These are phyloP conservation scores for Oscheius sp. DNA, from an alignment of 2,888 invertebrate species.

Conservation along the genomic window DNA sequence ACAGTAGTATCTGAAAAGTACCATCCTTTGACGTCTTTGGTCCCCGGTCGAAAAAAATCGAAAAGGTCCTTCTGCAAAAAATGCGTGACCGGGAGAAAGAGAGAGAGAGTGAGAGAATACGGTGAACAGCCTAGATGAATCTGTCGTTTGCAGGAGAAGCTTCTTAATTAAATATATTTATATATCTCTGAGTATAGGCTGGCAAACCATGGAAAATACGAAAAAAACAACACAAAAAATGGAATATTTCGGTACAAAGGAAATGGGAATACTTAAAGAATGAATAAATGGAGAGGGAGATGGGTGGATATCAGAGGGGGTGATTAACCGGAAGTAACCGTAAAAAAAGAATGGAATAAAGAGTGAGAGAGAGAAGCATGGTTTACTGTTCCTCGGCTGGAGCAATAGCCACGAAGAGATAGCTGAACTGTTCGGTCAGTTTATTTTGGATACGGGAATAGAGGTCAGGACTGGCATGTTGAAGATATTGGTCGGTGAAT, in stretches of 20 bases:
- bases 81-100: too few species aligned
- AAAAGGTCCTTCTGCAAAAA: too few species aligned
- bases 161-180: slow-evolving; percentile 1
- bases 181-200: slow-evolving; percentile 12
- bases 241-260: background rate
- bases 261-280: background rate
- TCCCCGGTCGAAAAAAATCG: too few species aligned
- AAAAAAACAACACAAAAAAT: slow-evolving; percentile 2
- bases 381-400: slow-evolving; percentile 1
- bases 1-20: too few species aligned
- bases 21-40: too few species aligned
- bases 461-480: background rate
- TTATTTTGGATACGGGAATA: slow-evolving; percentile 13
- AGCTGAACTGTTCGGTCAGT: slow-evolving; percentile 10
- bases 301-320: background rate
- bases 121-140: too few species aligned
- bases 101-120: too few species aligned
- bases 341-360: slow-evolving; percentile 9
- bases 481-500: slow-evolving; percentile 24
- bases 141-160: too few species aligned
- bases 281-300: background rate
- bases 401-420: slow-evolving; percentile 28
- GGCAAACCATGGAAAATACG: slow-evolving; percentile 4
- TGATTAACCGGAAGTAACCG: slow-evolving; percentile 28
- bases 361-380: slow-evolving; percentile 5